Evolutionary conservation across 1,140 invertebrate species (phyloP), one percentile per base, ranked within the genome.

Genomic region (Leptonema lineaticorne): DNA sequence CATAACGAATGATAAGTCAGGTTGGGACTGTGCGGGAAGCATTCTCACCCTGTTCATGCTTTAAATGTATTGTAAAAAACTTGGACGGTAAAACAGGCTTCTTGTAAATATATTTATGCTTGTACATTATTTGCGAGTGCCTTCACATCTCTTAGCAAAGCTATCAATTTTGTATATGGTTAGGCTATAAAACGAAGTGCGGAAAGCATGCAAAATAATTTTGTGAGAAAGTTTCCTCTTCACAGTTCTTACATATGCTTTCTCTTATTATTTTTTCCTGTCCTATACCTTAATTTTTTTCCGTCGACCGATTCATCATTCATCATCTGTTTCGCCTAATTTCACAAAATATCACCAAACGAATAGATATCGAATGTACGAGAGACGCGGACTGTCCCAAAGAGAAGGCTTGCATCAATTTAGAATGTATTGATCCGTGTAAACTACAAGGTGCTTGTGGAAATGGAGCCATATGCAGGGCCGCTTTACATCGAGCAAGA

Each of bases 381-480:
- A 90, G 88, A 79, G 92, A 96, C 86, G 85, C 87, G 83, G 92
- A 95, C 82, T 96, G 94, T 84, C 88, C 92, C 69, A 89, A 90
- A 81, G 92, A 95, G 81, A 92, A 93, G 84, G 91, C 92, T 77
- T 96, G 94, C 85, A 88, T 94, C 80, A 90, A 91, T 82, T 85
- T 87, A 77, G 85, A 87, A 76, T 96, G 94, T 81, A 86, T 92
- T 80, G 92, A 96, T 82, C 94, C 93, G 71, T 96, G 94, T 84
- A 89, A 87, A 74, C 84, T 95, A 73, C 87, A 91, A 73, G 93
- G 90, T 73, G 90, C 90, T 68, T 96, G 94, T 80, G 94, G 94
- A 68, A 85, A 89, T 72, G 94, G 95, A 81, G 93, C 94, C 46
- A 83, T 95, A 30, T 96, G 94, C 78, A 87, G 87, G 73, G 89